Percentiles rank a stretch among this genome's conserved stretches.
Evolutionary conservation across 2,888 invertebrate genomes (phyloP).

Genomic region (Diabrotica balteata): DNA sequence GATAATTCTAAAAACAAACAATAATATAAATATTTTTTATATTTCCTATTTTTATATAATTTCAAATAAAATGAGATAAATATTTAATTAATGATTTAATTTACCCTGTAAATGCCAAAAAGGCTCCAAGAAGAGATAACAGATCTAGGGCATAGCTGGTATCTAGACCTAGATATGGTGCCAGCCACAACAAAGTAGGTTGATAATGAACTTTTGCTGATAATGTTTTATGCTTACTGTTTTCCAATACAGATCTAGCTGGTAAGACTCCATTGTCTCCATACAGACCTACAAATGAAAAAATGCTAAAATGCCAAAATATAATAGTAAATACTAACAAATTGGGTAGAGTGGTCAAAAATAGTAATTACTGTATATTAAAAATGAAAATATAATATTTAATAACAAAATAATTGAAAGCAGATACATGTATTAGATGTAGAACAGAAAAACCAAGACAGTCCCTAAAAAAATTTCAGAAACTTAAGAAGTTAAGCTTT

Average conservation of each 20-base stretch:
- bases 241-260: slow-evolving; percentile 61
- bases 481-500: too few species aligned
- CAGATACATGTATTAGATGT: too few species aligned
- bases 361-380: too few species aligned
- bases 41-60: too few species aligned
- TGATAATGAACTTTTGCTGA: slow-evolving; percentile 67
- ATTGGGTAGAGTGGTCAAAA: too few species aligned
- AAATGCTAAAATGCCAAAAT: neutral
- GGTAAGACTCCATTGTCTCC: slow-evolving; percentile 79
- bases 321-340: too few species aligned
- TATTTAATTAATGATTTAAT: slow-evolving; percentile 10
- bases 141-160: slow-evolving; percentile 74
- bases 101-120: slow-evolving; percentile 73
- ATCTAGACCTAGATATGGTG: slow-evolving; percentile 71
- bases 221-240: slow-evolving; percentile 61
- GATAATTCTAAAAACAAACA: slow-evolving; percentile 61
- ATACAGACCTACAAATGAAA: slow-evolving; percentile 67
- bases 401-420: too few species aligned
- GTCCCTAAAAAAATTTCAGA: too few species aligned
- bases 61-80: too few species aligned
- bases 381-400: too few species aligned
- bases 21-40: too few species aligned
- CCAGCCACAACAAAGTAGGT: slow-evolving; percentile 72
- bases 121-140: slow-evolving; percentile 68
- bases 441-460: too few species aligned